Base-by-base conservation (phyloP, 2,113 vertebrate genomes). In the Hippopotamus amphibius region DNA sequence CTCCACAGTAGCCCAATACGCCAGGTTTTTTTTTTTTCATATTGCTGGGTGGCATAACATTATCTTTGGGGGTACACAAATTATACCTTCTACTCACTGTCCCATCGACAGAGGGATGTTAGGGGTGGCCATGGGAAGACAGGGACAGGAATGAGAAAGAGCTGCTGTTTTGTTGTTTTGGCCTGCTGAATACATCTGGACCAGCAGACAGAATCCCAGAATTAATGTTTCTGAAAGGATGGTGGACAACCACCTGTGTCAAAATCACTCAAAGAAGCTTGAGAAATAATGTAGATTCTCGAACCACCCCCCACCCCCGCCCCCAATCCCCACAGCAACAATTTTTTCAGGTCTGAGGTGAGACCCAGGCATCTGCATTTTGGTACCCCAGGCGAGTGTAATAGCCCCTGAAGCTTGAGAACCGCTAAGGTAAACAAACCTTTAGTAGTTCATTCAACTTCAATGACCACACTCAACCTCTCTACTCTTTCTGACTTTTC, bases 401-500 rank as follows among this genome's bases (percentile, higher is more conserved):
- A 61, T 69, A 53, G 26, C 33, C 48, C 83, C 53, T 69, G 50
- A 93, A 46, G 7, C 59, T 57, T 80, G 89, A 87, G 46, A 92
- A 92, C 28, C 28, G 50, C 28, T 86, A 16, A 63, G 57, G 8
- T 46, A 55, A 69, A 72, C 37, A 72, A 89, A 85, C 72, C 30
- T 41, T 48, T 3, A 93, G 89, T 87, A 53, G 15, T 48, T 57
- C 37, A 72, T 57, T 48, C 21, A 6, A 33, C 33, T 90, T 77
- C 61, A 69, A 61, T 89, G 24, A 26, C 59, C 41, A 77, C 11
- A 1, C 13, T 86, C 74, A 81, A 28, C n/a, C 17, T 41, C 37
- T 91, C 30, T 90, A 55, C 28, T 63, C 28, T 96, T 90, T 30
- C 71, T 87, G 65, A 84, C 19, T 65, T 87, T 90, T 86, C 24